These are phyloP conservation scores for Drosophila robusta DNA, from an alignment of 2,888 invertebrate species.

Conservation along the genomic window DNA sequence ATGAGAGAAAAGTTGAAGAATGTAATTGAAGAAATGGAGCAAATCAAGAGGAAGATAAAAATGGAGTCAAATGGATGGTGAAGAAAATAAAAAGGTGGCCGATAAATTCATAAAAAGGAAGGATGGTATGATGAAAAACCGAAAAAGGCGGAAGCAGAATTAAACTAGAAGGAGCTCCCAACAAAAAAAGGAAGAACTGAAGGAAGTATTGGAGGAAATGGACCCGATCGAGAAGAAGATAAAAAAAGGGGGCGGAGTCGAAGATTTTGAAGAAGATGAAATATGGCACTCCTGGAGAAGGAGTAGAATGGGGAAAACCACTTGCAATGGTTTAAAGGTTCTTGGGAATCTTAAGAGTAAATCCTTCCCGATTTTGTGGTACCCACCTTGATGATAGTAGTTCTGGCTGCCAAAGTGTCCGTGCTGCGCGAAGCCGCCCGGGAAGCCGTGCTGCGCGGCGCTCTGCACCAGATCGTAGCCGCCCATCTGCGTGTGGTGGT, in stretches of 20 bases:
- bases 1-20: background rate
- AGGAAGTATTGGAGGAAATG: too few relatives aligned
- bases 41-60: too few relatives aligned
- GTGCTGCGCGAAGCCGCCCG: conserved; percentile 83
- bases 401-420: conserved; percentile 84
- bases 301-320: background rate
- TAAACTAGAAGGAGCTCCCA: too few relatives aligned
- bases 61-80: too few relatives aligned
- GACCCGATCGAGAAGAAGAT: too few relatives aligned
- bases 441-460: conserved; percentile 84
- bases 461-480: conserved; percentile 83
- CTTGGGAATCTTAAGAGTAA: background rate
- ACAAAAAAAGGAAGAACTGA: too few relatives aligned
- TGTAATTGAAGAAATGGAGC: too few relatives aligned
- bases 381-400: conserved; percentile 85
- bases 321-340: background rate
- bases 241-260: too few relatives aligned
- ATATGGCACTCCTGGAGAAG: background rate
- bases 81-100: too few relatives aligned
- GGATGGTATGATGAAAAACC: too few relatives aligned
- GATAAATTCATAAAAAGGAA: too few relatives aligned
- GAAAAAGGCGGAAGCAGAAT: too few relatives aligned
- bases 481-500: conserved; percentile 83
- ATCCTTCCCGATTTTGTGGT: background rate
- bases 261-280: background rate